Evolutionary conservation across 2,888 invertebrate species (phyloP).

Genomic region (Drosophila pseudotakahashii): DNA sequence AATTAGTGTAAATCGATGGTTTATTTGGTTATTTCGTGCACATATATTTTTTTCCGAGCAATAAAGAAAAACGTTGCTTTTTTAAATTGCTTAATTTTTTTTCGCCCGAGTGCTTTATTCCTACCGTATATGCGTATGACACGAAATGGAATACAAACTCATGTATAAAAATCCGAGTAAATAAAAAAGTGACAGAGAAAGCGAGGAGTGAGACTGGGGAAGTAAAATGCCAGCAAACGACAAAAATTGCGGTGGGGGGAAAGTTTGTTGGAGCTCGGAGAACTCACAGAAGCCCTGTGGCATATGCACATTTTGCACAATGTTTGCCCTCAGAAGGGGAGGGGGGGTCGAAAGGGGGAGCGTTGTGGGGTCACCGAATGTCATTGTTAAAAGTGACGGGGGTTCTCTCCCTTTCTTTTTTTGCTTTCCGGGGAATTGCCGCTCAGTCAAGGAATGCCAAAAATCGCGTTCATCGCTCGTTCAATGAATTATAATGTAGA

Average conservation of each 20-base stretch:
- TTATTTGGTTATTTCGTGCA: slow-evolving; percentile 22
- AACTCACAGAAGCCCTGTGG: slow-evolving; percentile 39
- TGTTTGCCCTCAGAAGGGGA: slow-evolving; percentile 39
- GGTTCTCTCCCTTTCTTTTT: not conserved
- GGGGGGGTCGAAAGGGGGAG: not conserved
- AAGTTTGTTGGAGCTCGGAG: slow-evolving; percentile 31
- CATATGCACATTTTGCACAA: slow-evolving; percentile 52
- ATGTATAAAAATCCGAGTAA: slow-evolving; percentile 59
- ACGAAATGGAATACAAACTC: slow-evolving; percentile 51
- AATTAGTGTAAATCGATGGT: slow-evolving; percentile 36
- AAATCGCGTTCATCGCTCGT: slow-evolving; percentile 59
- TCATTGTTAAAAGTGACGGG: slow-evolving; percentile 59
- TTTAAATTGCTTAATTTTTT: slow-evolving; percentile 45
- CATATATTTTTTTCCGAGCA: slow-evolving; percentile 6
- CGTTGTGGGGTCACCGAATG: slow-evolving; percentile 21
- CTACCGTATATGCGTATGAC: slow-evolving; percentile 33
- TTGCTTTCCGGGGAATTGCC: slow-evolving; percentile 33
- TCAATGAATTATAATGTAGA: slow-evolving; percentile 71
- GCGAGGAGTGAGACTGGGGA: slow-evolving; percentile 6
- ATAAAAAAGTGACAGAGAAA: slow-evolving; percentile 48
- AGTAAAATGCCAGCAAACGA: slow-evolving; percentile 58
- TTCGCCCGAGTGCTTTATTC: slow-evolving; percentile 8
- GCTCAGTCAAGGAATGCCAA: slow-evolving; percentile 35
- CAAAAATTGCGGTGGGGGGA: slow-evolving; percentile 51
- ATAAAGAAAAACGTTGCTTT: slow-evolving; percentile 10